phyloP scores from a whole-genome alignment of 2,797 vertebrate genomes.

The Acrossocheilus fasciatus region DNA sequence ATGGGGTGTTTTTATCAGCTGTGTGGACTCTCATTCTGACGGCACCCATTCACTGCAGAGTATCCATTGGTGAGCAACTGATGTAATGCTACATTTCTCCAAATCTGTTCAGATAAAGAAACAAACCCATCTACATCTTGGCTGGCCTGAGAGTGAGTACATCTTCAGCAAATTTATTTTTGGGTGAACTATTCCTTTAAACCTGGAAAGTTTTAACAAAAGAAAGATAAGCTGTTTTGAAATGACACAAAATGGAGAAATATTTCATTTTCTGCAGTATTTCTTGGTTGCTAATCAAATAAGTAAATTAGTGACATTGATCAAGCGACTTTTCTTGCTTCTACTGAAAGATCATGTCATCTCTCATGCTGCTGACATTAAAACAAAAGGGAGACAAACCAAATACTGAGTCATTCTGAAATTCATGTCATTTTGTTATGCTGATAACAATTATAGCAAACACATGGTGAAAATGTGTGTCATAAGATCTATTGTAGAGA shows the following conservation, averaged over 20 bases:
- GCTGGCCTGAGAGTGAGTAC: not conserved
- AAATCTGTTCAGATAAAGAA: not conserved
- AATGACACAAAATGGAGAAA: not conserved
- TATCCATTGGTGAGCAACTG: not conserved
- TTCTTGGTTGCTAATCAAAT: not conserved
- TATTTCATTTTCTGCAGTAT: not conserved
- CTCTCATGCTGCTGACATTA: not conserved
- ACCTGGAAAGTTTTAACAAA: not conserved
- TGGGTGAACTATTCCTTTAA: not conserved
- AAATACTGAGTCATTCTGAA: constrained; percentile 3
- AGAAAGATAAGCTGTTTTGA: not conserved
- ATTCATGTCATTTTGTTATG: not conserved
- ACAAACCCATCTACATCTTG: not conserved
- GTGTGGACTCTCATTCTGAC: not conserved
- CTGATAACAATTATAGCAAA: constrained; percentile 21
- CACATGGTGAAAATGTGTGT: constrained; percentile 29
- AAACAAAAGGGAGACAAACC: not conserved
- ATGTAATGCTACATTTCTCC: not conserved
- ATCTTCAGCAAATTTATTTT: not conserved
- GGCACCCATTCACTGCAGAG: not conserved
- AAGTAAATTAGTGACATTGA: not conserved
- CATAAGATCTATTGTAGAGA: not conserved
- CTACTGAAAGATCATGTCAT: not conserved
- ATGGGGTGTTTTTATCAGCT: not conserved
- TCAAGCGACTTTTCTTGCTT: not conserved